Percentiles rank a stretch among this genome's conserved stretches.
These are phyloP conservation scores for Takifugu rubripes DNA, from an alignment of 2,797 vertebrate species.

Conservation along the genomic window DNA sequence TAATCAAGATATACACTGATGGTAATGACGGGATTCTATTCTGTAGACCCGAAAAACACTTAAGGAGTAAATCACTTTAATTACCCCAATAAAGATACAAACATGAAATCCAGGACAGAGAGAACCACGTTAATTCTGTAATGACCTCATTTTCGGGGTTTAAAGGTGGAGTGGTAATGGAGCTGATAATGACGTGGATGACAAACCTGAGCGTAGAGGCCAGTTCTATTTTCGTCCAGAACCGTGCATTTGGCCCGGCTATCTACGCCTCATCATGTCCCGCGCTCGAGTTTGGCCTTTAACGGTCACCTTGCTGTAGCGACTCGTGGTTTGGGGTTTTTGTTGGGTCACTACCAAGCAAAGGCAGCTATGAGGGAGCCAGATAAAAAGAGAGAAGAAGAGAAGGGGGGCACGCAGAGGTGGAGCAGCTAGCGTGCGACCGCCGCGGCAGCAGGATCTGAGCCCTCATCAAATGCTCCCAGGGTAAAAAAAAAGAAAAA, in stretches of 20 bases:
- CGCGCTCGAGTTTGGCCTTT: slow-evolving; percentile 50
- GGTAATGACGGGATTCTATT: slow-evolving; percentile 3
- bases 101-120: no score
- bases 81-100: no score
- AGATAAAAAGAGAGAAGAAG: slow-evolving; percentile 6
- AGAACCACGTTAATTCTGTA: slow-evolving; percentile 13
- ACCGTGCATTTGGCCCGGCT: slow-evolving; percentile 35
- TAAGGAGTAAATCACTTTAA: neutral
- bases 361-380: slow-evolving; percentile 26
- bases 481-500: slow-evolving; percentile 17
- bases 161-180: slow-evolving; percentile 29
- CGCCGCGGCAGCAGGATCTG: slow-evolving; percentile 29
- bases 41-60: slow-evolving; percentile 17
- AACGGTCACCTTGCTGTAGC: slow-evolving; percentile 67
- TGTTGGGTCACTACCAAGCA: slow-evolving; percentile 54
- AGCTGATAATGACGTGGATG: slow-evolving; percentile 46
- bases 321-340: slow-evolving; percentile 50
- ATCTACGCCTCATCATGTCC: slow-evolving; percentile 49
- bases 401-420: slow-evolving; percentile 12
- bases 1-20: no score
- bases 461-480: slow-evolving; percentile 31
- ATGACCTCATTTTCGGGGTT: slow-evolving; percentile 38
- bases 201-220: slow-evolving; percentile 47
- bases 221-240: slow-evolving; percentile 48
- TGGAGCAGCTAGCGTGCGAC: slow-evolving; percentile 27